Evolutionary conservation across 2,113 vertebrate genomes (phyloP), one percentile per base, ranked within the genome.

Genomic region (Origma solitaria): DNA sequence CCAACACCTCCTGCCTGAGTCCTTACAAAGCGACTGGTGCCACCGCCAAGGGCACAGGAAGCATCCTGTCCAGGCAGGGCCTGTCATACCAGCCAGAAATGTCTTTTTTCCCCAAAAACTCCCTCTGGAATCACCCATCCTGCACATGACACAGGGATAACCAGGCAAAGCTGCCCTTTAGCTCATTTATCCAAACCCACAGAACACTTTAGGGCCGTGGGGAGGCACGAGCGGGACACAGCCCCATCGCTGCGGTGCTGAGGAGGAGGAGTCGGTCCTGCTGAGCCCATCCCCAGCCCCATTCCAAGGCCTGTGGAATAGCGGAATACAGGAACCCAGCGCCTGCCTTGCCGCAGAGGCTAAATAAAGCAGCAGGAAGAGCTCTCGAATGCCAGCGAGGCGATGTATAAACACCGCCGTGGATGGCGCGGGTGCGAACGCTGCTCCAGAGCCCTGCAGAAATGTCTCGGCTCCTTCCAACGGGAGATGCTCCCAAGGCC

Each of bases 281-380:
- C 73, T 21, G 80, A 70, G 56, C 82, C 2, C 9, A 9, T 70
- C 33, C 44, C 61, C 68, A 45, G 38, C 75, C 62, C 86, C 49
- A 5, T 33, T 5, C 40, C 64, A 9, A 9, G 47, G 33, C 68
- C 64, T 1, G 0, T 11, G 45, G 14, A 17, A 13, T 0, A 2
- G 40, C 49, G 77, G 61, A 54, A 77, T 5, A 2, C 62, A 42
- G 84, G 31, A 42, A 35, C 21, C 6, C 90, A 70, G 88, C n/a
- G n/a, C 65, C 86, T 90, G 94, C 80, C 91, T 58, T 92, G 88
- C 92, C 27, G 77, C 80, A 93, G 95, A 92, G 96, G 89, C 95
- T 95, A 96, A 92, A 97, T 88, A 93, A 95, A 96, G 93, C 89
- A 97, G 88, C 93, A 94, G 92, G 93, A 96, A 93, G 95, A 95